Evolutionary conservation across 2,888 invertebrate genomes (phyloP), one percentile per base, ranked within the genome.

Genomic region (Diaperis boleti): DNA sequence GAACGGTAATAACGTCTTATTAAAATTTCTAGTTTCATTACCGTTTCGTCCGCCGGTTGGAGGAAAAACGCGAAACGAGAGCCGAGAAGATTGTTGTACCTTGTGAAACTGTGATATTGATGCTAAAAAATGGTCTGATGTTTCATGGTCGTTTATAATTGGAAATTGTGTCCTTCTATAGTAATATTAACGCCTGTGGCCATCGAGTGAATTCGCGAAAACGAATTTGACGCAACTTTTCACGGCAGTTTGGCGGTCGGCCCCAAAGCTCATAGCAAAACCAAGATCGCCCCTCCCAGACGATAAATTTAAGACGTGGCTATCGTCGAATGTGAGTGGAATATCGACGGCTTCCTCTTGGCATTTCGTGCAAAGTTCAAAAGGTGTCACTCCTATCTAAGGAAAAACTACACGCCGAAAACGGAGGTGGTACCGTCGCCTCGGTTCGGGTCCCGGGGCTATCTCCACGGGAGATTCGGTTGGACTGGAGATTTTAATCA

Each of bases 1-100:
- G 22, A 20, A n/a, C 52, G 52, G 39, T 52, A 52, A 39, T 52
- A 22, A 37, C 52, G 14, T 39, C 35, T 52, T 52, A 52, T 52
- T 39, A 52, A 49, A 37, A 52, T 39, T 52, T 52, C 52, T 37
- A 18, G 52, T 35, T 29, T 29, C 31, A 29, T 39, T 39, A 15
- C 39, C n/a, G 26, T 6, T 26, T 26, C 6, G 6, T 26, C n/a
- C 6, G 8, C 26, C 6, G 26, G n/a, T 26, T n/a, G n/a, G 6
- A 26, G 6, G 20, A 20, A 26, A 26, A 26, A 10, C 33, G 6
- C 33, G 33, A 33, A 5, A 33, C 33, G 33, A 11, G 11, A 4
- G 11, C 33, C 11, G n/a, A n/a, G n/a, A n/a, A n/a, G n/a, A n/a
- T n/a, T n/a, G n/a, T n/a, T n/a, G n/a, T n/a, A n/a, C n/a, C n/a